phyloP scores from a whole-genome alignment of 2,797 vertebrate genomes.

The Lepilemur septentrionalis region DNA sequence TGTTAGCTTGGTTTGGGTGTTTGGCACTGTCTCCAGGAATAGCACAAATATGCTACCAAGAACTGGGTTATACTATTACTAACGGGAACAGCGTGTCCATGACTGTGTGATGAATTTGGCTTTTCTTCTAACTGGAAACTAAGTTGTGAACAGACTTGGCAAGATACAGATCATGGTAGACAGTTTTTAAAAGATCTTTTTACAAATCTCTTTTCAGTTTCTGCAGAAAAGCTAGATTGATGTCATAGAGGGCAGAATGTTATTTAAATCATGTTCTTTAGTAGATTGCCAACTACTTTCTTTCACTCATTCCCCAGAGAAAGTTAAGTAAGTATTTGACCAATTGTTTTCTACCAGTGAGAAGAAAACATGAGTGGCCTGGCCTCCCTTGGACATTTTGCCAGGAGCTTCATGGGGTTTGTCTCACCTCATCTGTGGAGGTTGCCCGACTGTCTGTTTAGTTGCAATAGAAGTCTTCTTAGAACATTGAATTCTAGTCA shows the following conservation, averaged over 20 bases:
- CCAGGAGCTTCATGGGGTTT: neutral
- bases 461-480: neutral
- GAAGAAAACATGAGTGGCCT: neutral
- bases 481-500: slow-evolving; percentile 21
- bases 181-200: slow-evolving; percentile 41
- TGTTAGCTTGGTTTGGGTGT: slow-evolving; percentile 55
- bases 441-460: neutral
- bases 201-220: slow-evolving; percentile 48
- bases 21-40: slow-evolving; percentile 60
- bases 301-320: slow-evolving; percentile 30
- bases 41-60: slow-evolving; percentile 65
- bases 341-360: neutral
- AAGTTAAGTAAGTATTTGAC: slow-evolving; percentile 29
- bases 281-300: neutral
- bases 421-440: neutral
- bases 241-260: neutral
- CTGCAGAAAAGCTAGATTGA: slow-evolving; percentile 44
- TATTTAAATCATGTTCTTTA: slow-evolving; percentile 35
- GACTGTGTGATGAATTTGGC: slow-evolving; percentile 65
- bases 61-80: slow-evolving; percentile 62
- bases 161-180: slow-evolving; percentile 49
- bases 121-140: slow-evolving; percentile 72
- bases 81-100: slow-evolving; percentile 71
- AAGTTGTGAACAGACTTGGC: slow-evolving; percentile 68
- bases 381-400: neutral